These are phyloP conservation scores for Crocidura indochinensis DNA, from an alignment of 2,797 vertebrate species.

Conservation along the genomic window DNA sequence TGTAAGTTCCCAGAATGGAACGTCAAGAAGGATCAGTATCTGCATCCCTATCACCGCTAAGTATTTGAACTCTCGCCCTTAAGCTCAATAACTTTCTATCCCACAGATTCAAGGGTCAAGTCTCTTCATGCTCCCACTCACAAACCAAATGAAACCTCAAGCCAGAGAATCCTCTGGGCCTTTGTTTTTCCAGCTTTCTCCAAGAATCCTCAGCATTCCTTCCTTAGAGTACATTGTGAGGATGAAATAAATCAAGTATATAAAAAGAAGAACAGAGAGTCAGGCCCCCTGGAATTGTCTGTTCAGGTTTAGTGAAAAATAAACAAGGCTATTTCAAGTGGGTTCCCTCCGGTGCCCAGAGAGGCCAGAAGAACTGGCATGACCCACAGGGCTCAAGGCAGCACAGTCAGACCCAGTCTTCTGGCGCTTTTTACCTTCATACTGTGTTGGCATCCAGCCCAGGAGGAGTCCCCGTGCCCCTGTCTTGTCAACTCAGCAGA, in stretches of 20 bases:
- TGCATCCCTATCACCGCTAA: rapidly evolving
- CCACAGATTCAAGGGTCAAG: background rate
- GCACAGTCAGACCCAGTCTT: background rate
- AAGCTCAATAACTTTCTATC: background rate
- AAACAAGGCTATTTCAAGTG: background rate
- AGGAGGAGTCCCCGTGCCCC: slow-evolving; percentile 68
- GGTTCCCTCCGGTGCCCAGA: background rate
- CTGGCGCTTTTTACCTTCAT: background rate
- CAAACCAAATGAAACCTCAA: background rate
- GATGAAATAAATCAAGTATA: background rate
- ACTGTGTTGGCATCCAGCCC: slow-evolving; percentile 63
- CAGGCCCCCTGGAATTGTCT: background rate
- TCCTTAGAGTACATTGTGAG: background rate
- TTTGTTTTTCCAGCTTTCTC: background rate
- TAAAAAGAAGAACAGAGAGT: background rate
- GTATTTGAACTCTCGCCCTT: background rate
- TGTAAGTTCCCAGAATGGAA: background rate
- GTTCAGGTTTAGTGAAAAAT: background rate
- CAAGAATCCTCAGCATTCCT: background rate
- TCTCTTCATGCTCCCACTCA: background rate
- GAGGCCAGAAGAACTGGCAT: background rate
- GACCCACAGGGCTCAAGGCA: background rate
- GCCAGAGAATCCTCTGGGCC: background rate
- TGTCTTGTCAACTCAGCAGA: slow-evolving; percentile 82
- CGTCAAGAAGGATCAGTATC: background rate